phyloP scores from a whole-genome alignment of 2,113 vertebrate genomes.

The Atlantisia rogersi region DNA sequence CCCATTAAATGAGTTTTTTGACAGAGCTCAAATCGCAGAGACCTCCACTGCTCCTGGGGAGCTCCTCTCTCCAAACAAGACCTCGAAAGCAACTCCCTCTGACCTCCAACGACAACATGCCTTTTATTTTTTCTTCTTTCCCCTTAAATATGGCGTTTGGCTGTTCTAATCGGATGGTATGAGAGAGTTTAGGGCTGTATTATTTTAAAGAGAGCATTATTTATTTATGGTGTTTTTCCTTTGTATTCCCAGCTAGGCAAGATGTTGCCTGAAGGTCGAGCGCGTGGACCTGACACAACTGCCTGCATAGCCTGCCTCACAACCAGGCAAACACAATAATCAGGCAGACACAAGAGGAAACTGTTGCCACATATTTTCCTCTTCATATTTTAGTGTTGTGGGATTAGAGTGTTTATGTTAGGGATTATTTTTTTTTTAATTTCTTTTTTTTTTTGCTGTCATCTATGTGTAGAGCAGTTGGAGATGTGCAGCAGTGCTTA shows the following conservation, averaged over 20 bases:
- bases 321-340: neutral
- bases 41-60: neutral
- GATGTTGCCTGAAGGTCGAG: neutral
- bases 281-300: neutral
- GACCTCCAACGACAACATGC: neutral
- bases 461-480: neutral
- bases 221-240: conserved; percentile 13
- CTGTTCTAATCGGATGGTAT: neutral
- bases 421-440: neutral
- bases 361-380: conserved; percentile 11
- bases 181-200: neutral
- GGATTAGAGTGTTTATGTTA: neutral
- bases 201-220: neutral
- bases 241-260: neutral
- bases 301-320: neutral
- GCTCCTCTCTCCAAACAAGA: neutral
- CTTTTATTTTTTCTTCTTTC: neutral
- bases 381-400: neutral
- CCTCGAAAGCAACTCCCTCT: neutral
- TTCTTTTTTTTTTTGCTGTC: neutral
- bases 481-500: neutral
- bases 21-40: too few relatives aligned
- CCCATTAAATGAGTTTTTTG: neutral
- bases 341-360: neutral
- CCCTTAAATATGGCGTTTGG: neutral